A percentile compares a stretch with the other conserved stretches of the same genome.
Evolutionary conservation across 2,113 vertebrate genomes (phyloP).

Genomic region (Asarcornis scutulata): DNA sequence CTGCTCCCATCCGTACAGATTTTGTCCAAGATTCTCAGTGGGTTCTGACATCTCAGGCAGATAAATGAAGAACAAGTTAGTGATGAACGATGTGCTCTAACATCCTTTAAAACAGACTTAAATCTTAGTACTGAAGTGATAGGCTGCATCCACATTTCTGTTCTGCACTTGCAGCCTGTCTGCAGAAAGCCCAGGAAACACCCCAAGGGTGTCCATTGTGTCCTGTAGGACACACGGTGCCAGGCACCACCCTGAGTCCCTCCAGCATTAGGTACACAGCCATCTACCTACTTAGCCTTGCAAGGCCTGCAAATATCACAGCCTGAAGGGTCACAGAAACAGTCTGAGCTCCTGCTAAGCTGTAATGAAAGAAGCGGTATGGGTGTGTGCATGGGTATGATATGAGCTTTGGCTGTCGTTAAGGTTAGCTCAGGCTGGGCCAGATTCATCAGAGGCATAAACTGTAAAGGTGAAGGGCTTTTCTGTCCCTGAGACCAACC

Average conservation of each 20-base stretch:
- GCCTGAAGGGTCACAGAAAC: not conserved
- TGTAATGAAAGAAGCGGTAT: not conserved
- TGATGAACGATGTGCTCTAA: not conserved
- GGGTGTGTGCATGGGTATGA: not conserved
- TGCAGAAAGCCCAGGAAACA: not conserved
- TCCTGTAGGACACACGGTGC: too few relatives aligned
- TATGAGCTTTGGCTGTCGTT: not conserved
- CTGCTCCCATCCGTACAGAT: not conserved
- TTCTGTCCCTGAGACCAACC: not conserved
- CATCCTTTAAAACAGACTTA: not conserved
- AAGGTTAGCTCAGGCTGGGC: not conserved
- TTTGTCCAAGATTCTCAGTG: not conserved
- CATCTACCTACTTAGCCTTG: not conserved
- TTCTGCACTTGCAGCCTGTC: not conserved
- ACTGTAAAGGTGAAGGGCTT: not conserved
- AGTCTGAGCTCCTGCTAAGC: not conserved
- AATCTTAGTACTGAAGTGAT: not conserved
- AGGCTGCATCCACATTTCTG: not conserved
- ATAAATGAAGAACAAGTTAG: not conserved
- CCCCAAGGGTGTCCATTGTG: rapidly evolving
- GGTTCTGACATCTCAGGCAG: not conserved
- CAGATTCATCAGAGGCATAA: not conserved
- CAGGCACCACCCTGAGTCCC: not conserved
- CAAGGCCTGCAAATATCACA: not conserved
- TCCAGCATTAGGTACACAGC: rapidly evolving